Evolutionary conservation across 1,140 invertebrate species (phyloP).

Genomic region (Trichonephila inaurata): DNA sequence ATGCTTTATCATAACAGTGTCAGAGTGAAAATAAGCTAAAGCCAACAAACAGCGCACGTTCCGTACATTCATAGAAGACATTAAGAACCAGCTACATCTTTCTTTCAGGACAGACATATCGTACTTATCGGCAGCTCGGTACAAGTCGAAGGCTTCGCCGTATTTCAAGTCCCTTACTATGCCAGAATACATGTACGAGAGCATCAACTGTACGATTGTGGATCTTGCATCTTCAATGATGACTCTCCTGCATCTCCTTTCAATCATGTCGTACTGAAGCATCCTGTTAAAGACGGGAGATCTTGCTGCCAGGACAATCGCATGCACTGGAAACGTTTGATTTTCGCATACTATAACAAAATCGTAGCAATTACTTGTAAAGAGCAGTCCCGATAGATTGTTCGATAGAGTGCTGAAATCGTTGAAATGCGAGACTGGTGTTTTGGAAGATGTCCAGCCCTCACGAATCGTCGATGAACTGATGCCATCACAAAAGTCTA

Average conservation of each 20-base stretch:
- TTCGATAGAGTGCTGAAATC: no score
- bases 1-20: not conserved
- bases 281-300: constrained; percentile 86
- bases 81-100: not conserved
- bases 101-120: not conserved
- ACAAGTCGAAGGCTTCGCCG: not conserved
- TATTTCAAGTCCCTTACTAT: not conserved
- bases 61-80: not conserved
- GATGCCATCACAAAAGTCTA: no score
- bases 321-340: constrained; percentile 82
- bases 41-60: not conserved
- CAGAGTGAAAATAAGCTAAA: not conserved
- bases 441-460: no score
- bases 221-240: constrained; percentile 1
- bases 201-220: not conserved
- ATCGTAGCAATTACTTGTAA: not conserved
- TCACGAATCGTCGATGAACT: no score
- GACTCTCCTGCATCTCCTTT: constrained; percentile 82
- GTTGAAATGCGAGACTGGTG: no score
- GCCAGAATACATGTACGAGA: not conserved
- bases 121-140: constrained; percentile 9
- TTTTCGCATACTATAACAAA: not conserved
- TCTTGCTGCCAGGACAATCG: no score
- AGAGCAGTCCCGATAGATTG: no score
- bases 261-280: constrained; percentile 99